Base-by-base conservation (phyloP, 2,888 invertebrate genomes). In the Ichneumoninae sp. region DNA sequence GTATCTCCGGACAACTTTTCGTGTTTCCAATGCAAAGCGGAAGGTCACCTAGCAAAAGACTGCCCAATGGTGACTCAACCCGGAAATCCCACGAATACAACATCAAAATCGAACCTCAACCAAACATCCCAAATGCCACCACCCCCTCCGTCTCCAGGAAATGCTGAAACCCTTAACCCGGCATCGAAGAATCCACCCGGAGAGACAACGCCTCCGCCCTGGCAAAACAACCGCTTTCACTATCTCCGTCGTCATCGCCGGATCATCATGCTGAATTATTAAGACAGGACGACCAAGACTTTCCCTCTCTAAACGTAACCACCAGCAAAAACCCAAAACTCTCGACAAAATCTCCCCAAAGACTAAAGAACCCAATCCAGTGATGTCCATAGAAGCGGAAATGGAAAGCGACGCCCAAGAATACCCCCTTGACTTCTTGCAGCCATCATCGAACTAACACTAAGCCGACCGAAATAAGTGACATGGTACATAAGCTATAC, bases 11-110 rank as follows among this genome's bases (percentile, higher is more conserved):
- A 36, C 36, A 36, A 30, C 30, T 8, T 36, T 8, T 36, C 36
- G 36, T 86, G 83, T 75, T 86, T 85, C 13, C 16, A 68, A 13
- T 85, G 84, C 16, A 82, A 86, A 54, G 33, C 75, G n/a, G 82
- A 76, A 26, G 84, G 86, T 3, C 79, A 84, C 26, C 8, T 30
- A 19, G 78, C 71, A 10, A 68, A 69, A 72, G 77, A 65, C 8
- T 84, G n/a, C 84, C 70, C 70, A 2, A 22, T 50, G 13, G n/a
- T 4, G 4, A n/a, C n/a, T 16, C 16, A n/a, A 50, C 7, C n/a
- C 50, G 10, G 10, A 13, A 10, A 50, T 4, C 50, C 13, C n/a
- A 3, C n/a, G 50, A n/a, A 13, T 1, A 1, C 50, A 1, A 50
- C 13, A 10, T 10, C 4, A 10, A 4, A 13, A 8, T 16, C 50